These are phyloP conservation scores for Deroplatys truncata DNA, from an alignment of 2,888 invertebrate species.

Conservation along the genomic window DNA sequence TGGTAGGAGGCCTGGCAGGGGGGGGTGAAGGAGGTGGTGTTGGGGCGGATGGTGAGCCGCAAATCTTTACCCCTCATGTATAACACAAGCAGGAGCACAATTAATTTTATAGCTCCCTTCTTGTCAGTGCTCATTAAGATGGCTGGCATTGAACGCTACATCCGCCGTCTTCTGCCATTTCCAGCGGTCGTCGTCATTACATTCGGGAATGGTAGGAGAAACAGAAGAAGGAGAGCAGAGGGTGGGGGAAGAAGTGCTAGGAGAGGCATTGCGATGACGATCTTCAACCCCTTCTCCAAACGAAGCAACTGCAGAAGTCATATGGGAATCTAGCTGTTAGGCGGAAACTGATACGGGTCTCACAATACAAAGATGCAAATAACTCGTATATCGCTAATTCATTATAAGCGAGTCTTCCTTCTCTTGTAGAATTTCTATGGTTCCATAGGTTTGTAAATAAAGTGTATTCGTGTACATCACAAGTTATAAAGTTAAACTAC, in stretches of 20 bases:
- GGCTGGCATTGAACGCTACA: constrained; percentile 26
- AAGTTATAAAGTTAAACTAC: no score
- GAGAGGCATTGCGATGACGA: neutral
- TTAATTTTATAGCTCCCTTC: constrained; percentile 31
- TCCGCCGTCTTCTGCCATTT: constrained; percentile 17
- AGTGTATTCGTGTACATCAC: no score
- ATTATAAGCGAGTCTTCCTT: no score
- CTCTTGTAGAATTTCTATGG: no score
- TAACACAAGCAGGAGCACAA: constrained; percentile 31
- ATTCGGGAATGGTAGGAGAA: neutral
- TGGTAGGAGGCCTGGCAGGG: neutral
- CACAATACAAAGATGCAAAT: neutral
- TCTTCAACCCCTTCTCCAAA: constrained; percentile 6
- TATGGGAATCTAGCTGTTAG: neutral
- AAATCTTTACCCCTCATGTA: constrained; percentile 30
- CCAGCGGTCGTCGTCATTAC: constrained; percentile 12
- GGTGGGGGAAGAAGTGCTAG: neutral
- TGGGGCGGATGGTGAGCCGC: constrained; percentile 21
- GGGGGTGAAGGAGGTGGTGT: neutral
- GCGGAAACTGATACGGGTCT: neutral
- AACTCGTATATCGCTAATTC: no score
- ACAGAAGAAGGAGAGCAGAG: neutral
- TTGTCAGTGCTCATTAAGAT: constrained; percentile 31
- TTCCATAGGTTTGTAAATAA: no score
- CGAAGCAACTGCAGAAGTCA: neutral